A percentile compares a stretch with the other conserved stretches of the same genome.
Evolutionary conservation across 1,140 invertebrate species (phyloP).

Genomic region (Tetranychus urticae): DNA sequence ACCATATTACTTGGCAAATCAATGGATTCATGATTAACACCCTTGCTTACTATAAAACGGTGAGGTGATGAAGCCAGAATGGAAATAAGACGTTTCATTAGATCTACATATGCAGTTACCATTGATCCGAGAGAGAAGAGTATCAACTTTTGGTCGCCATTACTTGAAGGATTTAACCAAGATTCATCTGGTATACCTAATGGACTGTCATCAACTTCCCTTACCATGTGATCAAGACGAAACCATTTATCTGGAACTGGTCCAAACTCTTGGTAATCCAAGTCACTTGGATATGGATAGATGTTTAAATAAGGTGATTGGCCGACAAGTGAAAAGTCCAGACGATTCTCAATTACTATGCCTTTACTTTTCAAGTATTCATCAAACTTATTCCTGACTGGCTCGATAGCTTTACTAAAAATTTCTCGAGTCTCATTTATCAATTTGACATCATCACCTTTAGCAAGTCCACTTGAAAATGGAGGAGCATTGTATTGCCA

Average conservation of each 20-base stretch:
- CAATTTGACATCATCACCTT: neutral
- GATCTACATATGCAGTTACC: neutral
- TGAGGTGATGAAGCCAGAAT: neutral
- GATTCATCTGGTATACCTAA: neutral
- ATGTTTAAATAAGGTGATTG: slow-evolving; percentile 2
- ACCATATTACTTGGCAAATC: slow-evolving; percentile 2
- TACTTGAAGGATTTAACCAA: neutral
- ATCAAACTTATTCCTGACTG: neutral
- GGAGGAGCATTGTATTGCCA: neutral
- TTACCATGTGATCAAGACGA: neutral
- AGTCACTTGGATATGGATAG: neutral
- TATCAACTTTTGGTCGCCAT: neutral
- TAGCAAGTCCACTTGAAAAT: neutral
- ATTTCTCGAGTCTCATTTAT: neutral
- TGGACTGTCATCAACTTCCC: neutral
- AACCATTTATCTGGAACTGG: neutral
- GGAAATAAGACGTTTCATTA: neutral
- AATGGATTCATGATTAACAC: neutral
- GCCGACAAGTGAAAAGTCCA: neutral
- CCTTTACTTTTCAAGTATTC: neutral
- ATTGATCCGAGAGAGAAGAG: neutral
- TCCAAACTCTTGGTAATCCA: neutral
- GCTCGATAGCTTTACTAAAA: neutral
- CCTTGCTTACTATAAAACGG: neutral
- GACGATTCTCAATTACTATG: neutral